These are phyloP conservation scores for Zaprionus bogoriensis DNA, from an alignment of 2,888 invertebrate genomes.

Conservation along the genomic window DNA sequence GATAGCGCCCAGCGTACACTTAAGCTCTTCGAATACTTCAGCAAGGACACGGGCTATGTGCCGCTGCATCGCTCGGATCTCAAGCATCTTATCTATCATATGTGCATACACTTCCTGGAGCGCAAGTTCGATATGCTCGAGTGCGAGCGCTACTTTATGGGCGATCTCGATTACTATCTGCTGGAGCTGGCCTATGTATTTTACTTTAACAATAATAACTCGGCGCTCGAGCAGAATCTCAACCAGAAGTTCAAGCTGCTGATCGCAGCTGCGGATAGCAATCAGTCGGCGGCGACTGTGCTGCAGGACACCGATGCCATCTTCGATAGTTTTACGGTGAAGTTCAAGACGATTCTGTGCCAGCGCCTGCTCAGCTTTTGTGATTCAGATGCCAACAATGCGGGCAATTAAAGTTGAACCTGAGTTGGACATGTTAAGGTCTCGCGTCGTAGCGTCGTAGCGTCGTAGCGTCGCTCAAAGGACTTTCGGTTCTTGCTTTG, in stretches of 20 bases:
- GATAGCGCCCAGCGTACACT: conserved; percentile 77
- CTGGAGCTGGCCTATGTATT: conserved; percentile 82
- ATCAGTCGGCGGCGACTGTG: conserved; percentile 48
- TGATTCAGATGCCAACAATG: conserved; percentile 54
- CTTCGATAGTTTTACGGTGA: conserved; percentile 82
- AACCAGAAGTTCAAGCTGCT: conserved; percentile 81
- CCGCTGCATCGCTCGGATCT: conserved; percentile 82
- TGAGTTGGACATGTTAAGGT: too few species aligned
- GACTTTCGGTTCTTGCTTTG: conserved; percentile 37
- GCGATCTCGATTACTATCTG: conserved; percentile 82
- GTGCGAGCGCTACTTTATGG: conserved; percentile 82
- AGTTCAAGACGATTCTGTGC: conserved; percentile 82
- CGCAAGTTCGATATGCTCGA: conserved; percentile 80
- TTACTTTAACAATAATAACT: conserved; percentile 82
- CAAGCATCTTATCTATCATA: conserved; percentile 82
- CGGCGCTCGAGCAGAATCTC: conserved; percentile 80
- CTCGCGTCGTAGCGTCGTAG: neutral
- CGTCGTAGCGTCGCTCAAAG: conserved; percentile 4
- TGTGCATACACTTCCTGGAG: conserved; percentile 81
- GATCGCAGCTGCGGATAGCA: conserved; percentile 66
- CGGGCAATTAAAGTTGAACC: conserved; percentile 66
- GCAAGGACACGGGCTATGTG: conserved; percentile 83
- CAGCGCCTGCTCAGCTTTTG: conserved; percentile 81
- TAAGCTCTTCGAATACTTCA: conserved; percentile 83
- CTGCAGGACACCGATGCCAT: conserved; percentile 82